A percentile compares a stretch with the other conserved stretches of the same genome.
Conservation (phyloP, 2,888 invertebrate species). For the Drosophila mimica region DNA sequence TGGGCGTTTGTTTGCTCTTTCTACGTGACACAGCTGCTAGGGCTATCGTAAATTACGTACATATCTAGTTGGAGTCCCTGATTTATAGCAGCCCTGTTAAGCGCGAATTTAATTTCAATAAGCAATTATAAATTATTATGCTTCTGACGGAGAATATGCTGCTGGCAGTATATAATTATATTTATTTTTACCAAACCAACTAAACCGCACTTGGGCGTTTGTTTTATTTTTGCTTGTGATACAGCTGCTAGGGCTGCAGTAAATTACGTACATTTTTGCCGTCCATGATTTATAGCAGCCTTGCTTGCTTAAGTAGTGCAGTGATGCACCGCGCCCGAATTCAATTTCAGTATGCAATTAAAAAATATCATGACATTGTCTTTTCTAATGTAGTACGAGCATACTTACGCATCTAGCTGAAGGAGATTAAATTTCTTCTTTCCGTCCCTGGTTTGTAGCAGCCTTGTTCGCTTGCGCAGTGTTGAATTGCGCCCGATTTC, state of each 20-base stretch:
- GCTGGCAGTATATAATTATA: conserved; percentile 9
- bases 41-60: conserved; percentile 28
- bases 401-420: neutral
- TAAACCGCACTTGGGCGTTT: neutral
- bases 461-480: conserved; percentile 26
- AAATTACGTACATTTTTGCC: neutral
- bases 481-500: conserved; percentile 56
- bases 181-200: neutral
- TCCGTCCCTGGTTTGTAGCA: conserved; percentile 14
- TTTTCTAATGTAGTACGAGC: neutral
- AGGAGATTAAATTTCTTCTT: neutral
- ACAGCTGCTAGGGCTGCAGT: conserved; percentile 40
- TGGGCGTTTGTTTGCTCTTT: neutral
- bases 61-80: conserved; percentile 1
- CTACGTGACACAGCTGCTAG: conserved; percentile 36
- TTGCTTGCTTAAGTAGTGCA: conserved; percentile 27
- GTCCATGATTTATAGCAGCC: conserved; percentile 18
- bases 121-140: conserved; percentile 66
- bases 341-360: conserved; percentile 46
- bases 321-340: conserved; percentile 50
- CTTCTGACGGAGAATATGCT: too few relatives aligned
- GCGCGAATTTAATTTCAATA: conserved; percentile 60
- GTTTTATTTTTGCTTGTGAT: conserved; percentile 16
- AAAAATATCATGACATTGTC: conserved; percentile 64
- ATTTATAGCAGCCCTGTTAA: conserved; percentile 34